These are phyloP conservation scores for Sycophaga agraensis DNA, from an alignment of 1,140 invertebrate genomes.

Conservation along the genomic window DNA sequence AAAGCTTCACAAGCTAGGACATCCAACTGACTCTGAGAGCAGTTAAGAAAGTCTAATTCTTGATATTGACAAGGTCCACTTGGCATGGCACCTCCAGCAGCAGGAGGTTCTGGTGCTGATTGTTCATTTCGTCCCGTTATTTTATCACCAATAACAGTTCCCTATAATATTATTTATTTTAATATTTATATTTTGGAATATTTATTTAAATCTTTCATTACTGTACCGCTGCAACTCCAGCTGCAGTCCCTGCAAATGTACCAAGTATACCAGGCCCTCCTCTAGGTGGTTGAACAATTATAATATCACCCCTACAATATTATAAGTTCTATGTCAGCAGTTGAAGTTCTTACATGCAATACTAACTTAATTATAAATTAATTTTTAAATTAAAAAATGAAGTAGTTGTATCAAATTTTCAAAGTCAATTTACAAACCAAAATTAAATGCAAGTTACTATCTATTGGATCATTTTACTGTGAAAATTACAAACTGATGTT, in stretches of 20 bases:
- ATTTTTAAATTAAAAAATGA: no score
- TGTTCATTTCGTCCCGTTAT: slow-evolving; percentile 21
- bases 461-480: background rate
- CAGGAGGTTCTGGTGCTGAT: background rate
- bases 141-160: slow-evolving; percentile 26
- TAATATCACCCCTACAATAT: slow-evolving; percentile 23
- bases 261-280: slow-evolving; percentile 25
- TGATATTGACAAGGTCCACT: slow-evolving; percentile 22
- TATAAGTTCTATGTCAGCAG: slow-evolving; percentile 5
- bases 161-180: slow-evolving; percentile 23
- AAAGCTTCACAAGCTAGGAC: slow-evolving; percentile 27
- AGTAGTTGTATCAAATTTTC: background rate
- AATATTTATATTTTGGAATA: background rate
- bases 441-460: background rate
- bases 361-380: background rate
- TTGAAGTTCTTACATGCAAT: no score
- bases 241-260: slow-evolving; percentile 33
- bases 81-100: background rate
- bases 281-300: slow-evolving; percentile 27
- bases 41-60: slow-evolving; percentile 30
- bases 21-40: slow-evolving; percentile 25
- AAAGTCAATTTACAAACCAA: background rate
- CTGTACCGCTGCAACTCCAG: slow-evolving; percentile 32
- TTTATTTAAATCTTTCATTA: no score
- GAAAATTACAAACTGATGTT: background rate